Evolutionary conservation across 2,888 invertebrate species (phyloP), one percentile per base, ranked within the genome.

Genomic region (Nomada goodeniana): DNA sequence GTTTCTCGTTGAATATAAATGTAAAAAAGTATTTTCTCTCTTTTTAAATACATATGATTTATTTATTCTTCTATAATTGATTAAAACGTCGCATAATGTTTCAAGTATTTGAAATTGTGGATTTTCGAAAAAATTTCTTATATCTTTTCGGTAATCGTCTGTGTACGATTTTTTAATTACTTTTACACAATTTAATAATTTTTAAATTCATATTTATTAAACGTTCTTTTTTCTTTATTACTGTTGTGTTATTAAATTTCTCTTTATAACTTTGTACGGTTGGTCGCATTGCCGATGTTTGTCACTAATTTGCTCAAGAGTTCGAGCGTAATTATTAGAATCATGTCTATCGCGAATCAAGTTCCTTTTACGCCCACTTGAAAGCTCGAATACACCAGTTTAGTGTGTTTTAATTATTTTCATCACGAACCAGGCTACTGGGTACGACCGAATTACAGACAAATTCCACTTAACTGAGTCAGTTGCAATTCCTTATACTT

Each of bases 351-450:
- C 52, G 52, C 52, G 67, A 53, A 67, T 57, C 57, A 26, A 57
- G 23, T 53, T 36, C 15, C 20, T 18, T 7, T 47, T 47, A 47
- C 10, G 4, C n/a, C 36, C 63, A 18, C 18, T 15, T 55, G 55
- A n/a, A 55, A n/a, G 18, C 0, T 9, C 26, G 36, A 7, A 44
- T 42, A 42, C 18, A 20, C 29, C 26, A 60, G 15, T 20, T 18
- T 29, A 29, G 59, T 20, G 15, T 36, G 2, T 20, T 60, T 20
- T 55, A 68, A 70, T 70, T 60, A 70, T 50, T 70, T 47, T 15
- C 55, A 42, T 55, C 55, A 68, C 42, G 59, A 59, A 59, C 59
- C 15, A 36, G 29, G 1, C 29, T 29, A 20, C 26, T 50, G 29
- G 47, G 10, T 36, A 10, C n/a, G n/a, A 47, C 3, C 9, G 26